Evolutionary conservation across 2,888 invertebrate genomes (phyloP), one percentile per base, ranked within the genome.

Genomic region (Drosophila algonquin): DNA sequence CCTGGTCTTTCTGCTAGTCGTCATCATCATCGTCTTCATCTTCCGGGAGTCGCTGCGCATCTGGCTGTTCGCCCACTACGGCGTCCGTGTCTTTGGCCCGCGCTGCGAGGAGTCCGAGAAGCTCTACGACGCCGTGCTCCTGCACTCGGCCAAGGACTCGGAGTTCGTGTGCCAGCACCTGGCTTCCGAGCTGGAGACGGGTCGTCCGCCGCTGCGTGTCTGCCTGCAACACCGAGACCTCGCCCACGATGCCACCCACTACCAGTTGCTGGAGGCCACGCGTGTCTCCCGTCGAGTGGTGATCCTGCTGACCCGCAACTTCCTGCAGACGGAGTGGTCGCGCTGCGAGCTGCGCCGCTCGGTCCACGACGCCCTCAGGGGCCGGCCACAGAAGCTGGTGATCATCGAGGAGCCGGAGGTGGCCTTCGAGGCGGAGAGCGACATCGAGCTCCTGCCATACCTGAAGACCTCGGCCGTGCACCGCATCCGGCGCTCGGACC

Each of bases 251-350:
- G 94, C 94, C 72, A 92, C 92, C 6, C 92, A 92, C 69, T 92
- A 92, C 63, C 92, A 92, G 71, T 95, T 97, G 77, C 93, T 97
- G 60, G 97, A 97, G 91, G 97, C 97, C 47, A 96, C 98, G 56
- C 96, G 98, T 89, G 96, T 97, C 56, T 97, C 97, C 71, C 95
- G 97, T 71, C 94, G 98, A 77, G 96, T 98, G 78, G 95, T 98
- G 80, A 94, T 98, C 79, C 94, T 98, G 55, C 93, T 98, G 74
- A 97, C 98, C 51, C 94, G 97, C 89, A 96, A 97, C 93, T 98
- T 98, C 93, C 94, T 98, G 90, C 96, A 97, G 92, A 97, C 97
- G 44, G 98, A 98, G 92, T 98, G 98, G 98, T 96, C 97, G 58
- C 94, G 97, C 73, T 96, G 96, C 91, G 98, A 98, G 91, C 95